Evolutionary conservation across 2,797 vertebrate genomes (phyloP), one percentile per base, ranked within the genome.

Genomic region (Myripristis jacobus): DNA sequence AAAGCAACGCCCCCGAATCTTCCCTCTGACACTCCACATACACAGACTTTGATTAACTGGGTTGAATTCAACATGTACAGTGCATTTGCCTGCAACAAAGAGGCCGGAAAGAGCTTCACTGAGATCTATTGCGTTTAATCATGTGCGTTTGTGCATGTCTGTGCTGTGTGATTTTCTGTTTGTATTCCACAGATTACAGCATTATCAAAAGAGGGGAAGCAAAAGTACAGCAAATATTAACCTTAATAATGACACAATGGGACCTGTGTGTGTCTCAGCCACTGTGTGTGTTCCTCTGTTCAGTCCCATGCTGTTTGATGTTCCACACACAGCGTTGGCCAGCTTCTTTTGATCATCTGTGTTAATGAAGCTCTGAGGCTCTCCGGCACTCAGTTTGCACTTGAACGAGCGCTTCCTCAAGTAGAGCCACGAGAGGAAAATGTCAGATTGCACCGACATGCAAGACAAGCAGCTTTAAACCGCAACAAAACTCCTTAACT

Each of bases 21-120:
- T 85, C 84, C 84, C 73, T 83, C 83, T 83, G 84, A 88, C 88
- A 79, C 80, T 69, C 76, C 29, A 52, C 73, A 67, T 77, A 56
- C 22, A 79, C 70, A 78, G 22, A 79, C 83, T 93, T 91, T 93
- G 85, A 93, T 92, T 90, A 85, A 85, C 84, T 81, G 84, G 87
- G 89, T 87, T 75, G 43, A 80, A 76, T 87, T 82, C 75, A 79
- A 88, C 79, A 53, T 81, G 73, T 75, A 44, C 65, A 31, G 29
- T 31, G 29, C 1, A 61, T 73, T 82, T 79, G 72, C 73, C 75
- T 74, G 75, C 75, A 85, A 81, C 65, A 82, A 77, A 88, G 70
- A 70, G 66, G 48, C 73, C 75, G 67, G 41, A 75, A 70, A 70
- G 67, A 82, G 80, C 78, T 73, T 79, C 75, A 81, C 78, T 70